A percentile compares a stretch with the other conserved stretches of the same genome.
These are phyloP conservation scores for Chloroclysta siterata DNA, from an alignment of 2,888 invertebrate species.

Conservation along the genomic window DNA sequence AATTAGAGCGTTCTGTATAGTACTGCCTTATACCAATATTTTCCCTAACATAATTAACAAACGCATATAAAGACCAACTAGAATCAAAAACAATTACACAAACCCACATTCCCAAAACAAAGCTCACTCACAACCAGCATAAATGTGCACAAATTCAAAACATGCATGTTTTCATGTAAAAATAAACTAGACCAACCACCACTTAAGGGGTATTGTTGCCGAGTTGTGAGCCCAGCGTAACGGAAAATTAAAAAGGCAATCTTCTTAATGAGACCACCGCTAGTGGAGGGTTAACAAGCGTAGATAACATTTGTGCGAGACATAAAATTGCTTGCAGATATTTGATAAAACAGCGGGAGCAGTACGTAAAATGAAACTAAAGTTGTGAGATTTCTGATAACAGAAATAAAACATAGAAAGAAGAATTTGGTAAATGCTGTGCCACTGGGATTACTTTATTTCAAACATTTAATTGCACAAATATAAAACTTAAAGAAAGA, in stretches of 20 bases:
- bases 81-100: neutral
- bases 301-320: slow-evolving; percentile 39
- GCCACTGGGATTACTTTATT: no score
- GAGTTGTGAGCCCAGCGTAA: slow-evolving; percentile 55
- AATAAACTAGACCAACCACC: slow-evolving; percentile 46
- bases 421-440: neutral
- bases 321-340: slow-evolving; percentile 23
- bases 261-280: slow-evolving; percentile 70
- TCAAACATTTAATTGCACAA: no score
- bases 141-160: slow-evolving; percentile 36
- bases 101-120: slow-evolving; percentile 27
- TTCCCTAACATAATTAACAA: neutral
- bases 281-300: slow-evolving; percentile 55
- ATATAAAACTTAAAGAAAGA: no score
- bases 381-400: neutral
- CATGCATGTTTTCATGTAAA: slow-evolving; percentile 35
- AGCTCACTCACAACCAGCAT: slow-evolving; percentile 12
- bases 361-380: neutral
- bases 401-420: neutral
- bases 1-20: neutral
- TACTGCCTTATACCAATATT: neutral
- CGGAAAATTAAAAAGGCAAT: slow-evolving; percentile 79
- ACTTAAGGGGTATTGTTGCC: slow-evolving; percentile 52
- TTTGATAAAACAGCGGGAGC: slow-evolving; percentile 22
- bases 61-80: neutral